These are phyloP conservation scores for Ceratosolen solmsi DNA, from an alignment of 1,140 invertebrate species.

Conservation along the genomic window DNA sequence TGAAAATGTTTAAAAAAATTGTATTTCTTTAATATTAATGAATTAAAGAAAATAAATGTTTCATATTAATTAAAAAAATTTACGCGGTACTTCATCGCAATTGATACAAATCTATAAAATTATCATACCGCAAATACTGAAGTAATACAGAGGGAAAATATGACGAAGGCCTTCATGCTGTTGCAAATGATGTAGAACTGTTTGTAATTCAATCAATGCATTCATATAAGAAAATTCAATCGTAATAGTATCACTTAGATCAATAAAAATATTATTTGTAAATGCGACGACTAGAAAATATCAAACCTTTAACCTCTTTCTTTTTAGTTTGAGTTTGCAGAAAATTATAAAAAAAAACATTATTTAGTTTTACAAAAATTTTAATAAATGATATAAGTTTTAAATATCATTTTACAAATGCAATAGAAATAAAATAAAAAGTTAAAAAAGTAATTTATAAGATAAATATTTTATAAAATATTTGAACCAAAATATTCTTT, in stretches of 20 bases:
- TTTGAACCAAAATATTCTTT: too few species aligned
- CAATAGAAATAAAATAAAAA: too few species aligned
- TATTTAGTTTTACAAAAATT: background rate
- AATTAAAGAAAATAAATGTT: background rate
- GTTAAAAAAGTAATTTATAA: too few species aligned
- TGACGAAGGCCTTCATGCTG: background rate
- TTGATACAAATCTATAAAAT: background rate
- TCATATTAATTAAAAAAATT: background rate
- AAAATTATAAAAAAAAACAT: background rate
- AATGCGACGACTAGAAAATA: background rate
- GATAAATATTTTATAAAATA: too few species aligned
- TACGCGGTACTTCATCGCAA: background rate
- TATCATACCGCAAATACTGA: background rate
- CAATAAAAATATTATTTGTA: background rate
- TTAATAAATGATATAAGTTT: background rate
- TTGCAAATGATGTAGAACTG: background rate
- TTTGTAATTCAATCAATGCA: background rate
- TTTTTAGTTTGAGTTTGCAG: background rate
- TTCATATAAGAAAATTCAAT: conserved; percentile 10
- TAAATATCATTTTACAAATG: too few species aligned
- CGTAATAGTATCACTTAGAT: background rate
- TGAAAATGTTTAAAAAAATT: too few species aligned
- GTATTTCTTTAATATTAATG: too few species aligned
- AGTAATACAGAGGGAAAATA: background rate
- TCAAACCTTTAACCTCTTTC: background rate